A percentile compares a stretch with the other conserved stretches of the same genome.
phyloP scores from a whole-genome alignment of 2,797 vertebrate genomes.

The Zalophus californianus region DNA sequence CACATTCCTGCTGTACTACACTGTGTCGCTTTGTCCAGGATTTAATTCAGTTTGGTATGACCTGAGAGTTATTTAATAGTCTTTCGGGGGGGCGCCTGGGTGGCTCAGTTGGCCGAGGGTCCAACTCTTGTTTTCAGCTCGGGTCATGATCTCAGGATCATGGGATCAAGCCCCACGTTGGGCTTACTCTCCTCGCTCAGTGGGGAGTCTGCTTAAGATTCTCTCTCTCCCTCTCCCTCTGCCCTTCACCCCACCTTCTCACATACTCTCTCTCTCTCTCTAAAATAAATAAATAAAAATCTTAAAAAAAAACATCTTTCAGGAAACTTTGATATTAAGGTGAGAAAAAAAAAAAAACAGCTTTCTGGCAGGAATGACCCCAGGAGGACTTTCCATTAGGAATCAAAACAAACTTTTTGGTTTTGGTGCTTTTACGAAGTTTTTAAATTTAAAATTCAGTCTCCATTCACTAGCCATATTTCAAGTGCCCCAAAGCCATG shows the following conservation, averaged over 20 bases:
- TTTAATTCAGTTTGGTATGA: slow-evolving; percentile 17
- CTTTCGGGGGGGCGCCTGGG: background rate
- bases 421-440: background rate
- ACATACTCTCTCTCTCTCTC: too few species aligned
- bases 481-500: background rate
- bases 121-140: background rate
- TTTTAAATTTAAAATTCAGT: background rate
- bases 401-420: slow-evolving; percentile 16
- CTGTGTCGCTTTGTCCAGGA: background rate
- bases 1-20: background rate
- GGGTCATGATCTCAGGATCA: background rate
- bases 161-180: background rate
- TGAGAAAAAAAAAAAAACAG: background rate
- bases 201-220: background rate
- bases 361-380: slow-evolving; percentile 4
- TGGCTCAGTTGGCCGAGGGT: background rate
- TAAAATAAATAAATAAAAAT: background rate
- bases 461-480: background rate
- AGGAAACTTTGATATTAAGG: background rate
- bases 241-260: fast-evolving
- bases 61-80: slow-evolving; percentile 45
- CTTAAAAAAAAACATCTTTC: background rate
- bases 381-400: background rate
- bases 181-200: background rate
- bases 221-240: background rate